A percentile compares a stretch with the other conserved stretches of the same genome.
Conservation (phyloP, 2,113 vertebrate species). For the Rhea pennata region DNA sequence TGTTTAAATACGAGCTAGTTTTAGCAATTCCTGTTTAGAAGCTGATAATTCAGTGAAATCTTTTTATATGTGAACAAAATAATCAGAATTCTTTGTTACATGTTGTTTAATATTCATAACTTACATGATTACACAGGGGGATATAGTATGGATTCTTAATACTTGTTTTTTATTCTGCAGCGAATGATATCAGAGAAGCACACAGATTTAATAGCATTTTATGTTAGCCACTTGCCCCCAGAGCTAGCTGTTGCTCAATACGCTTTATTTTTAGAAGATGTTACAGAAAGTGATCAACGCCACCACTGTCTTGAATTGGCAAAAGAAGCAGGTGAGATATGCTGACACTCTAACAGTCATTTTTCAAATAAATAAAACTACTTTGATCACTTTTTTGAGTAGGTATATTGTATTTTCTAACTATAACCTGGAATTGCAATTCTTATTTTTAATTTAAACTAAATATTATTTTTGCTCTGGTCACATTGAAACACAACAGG, state of each 20-base stretch:
- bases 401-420: neutral
- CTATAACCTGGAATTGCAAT: neutral
- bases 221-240: conserved; percentile 89
- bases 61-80: neutral
- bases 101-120: neutral
- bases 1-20: neutral
- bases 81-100: neutral
- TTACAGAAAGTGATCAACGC: conserved; percentile 87
- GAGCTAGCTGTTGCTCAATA: conserved; percentile 88
- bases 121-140: neutral
- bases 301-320: conserved; percentile 90
- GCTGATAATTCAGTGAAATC: neutral
- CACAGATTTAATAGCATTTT: conserved; percentile 90
- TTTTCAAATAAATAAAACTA: neutral
- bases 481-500: neutral
- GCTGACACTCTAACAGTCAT: neutral
- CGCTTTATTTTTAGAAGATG: conserved; percentile 88
- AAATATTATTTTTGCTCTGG: neutral
- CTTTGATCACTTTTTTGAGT: neutral
- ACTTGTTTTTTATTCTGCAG: conserved; percentile 49
- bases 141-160: neutral
- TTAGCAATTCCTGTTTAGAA: neutral
- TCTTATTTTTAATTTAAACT: neutral
- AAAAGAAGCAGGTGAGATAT: conserved; percentile 86
- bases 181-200: conserved; percentile 88